Evolutionary conservation across 2,888 invertebrate species (phyloP).

Genomic region (Labia minor): DNA sequence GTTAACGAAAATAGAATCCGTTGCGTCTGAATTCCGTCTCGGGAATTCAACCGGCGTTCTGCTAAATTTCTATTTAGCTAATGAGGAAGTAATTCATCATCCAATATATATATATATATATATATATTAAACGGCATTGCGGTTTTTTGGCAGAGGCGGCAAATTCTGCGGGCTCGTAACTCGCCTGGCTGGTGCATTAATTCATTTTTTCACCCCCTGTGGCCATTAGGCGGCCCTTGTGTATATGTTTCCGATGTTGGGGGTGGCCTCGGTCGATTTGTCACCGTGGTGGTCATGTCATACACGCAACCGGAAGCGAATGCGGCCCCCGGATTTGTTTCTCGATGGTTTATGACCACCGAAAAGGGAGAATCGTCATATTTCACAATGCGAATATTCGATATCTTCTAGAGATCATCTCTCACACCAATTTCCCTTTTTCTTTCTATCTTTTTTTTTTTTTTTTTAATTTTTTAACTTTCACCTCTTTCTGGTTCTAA

Average conservation of each 20-base stretch:
- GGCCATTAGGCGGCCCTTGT: slow-evolving; percentile 7
- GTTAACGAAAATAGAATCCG: too few relatives aligned
- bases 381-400: slow-evolving; percentile 2
- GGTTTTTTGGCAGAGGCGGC: background rate
- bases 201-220: slow-evolving; percentile 1
- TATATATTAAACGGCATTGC: background rate
- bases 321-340: slow-evolving; percentile 13
- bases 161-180: background rate
- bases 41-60: too few relatives aligned
- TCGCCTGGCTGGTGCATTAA: background rate
- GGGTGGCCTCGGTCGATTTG: background rate
- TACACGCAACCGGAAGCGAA: background rate
- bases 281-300: slow-evolving; percentile 13
- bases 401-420: too few relatives aligned
- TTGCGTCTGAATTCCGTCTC: too few relatives aligned
- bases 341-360: slow-evolving; percentile 5
- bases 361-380: background rate
- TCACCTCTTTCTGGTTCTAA: too few relatives aligned
- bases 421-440: too few relatives aligned
- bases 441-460: too few relatives aligned
- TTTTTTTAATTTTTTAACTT: too few relatives aligned
- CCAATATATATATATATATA: too few relatives aligned
- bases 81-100: too few relatives aligned
- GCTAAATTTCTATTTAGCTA: too few relatives aligned
- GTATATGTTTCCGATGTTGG: slow-evolving; percentile 3